phyloP scores from a whole-genome alignment of 2,888 invertebrate species.

The Apotomis betuletana region DNA sequence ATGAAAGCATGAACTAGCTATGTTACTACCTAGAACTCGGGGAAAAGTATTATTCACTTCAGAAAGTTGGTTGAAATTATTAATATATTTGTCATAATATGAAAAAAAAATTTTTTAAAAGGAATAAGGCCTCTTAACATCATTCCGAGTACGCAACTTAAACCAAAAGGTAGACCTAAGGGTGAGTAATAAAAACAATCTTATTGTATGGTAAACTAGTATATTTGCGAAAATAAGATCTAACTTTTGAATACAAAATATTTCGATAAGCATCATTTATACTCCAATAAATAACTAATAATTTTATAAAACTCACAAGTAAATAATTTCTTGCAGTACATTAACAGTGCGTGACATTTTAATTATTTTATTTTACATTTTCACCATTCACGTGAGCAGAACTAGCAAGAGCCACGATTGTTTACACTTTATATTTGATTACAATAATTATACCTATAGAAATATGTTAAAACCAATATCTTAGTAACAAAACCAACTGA shows the following conservation, averaged over 20 bases:
- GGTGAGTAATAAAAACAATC: background rate
- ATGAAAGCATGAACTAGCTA: no score
- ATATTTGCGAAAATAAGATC: constrained; percentile 1
- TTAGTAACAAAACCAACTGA: no score
- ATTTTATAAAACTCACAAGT: background rate
- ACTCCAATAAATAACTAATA: background rate
- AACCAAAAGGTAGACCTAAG: background rate
- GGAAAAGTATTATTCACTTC: no score
- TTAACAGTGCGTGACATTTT: background rate
- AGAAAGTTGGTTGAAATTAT: no score
- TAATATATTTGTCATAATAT: no score
- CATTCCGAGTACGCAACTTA: no score
- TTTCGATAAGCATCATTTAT: background rate
- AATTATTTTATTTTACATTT: background rate
- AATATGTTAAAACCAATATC: background rate
- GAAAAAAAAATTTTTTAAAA: no score
- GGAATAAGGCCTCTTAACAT: no score
- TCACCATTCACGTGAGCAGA: background rate
- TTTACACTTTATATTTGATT: background rate
- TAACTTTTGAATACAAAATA: background rate
- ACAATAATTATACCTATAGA: background rate
- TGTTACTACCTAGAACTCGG: no score
- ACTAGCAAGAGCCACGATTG: background rate
- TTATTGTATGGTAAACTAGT: background rate
- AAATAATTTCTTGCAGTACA: background rate